These are phyloP conservation scores for Dryoscopus gambensis DNA, from an alignment of 2,113 vertebrate genomes.

Conservation along the genomic window DNA sequence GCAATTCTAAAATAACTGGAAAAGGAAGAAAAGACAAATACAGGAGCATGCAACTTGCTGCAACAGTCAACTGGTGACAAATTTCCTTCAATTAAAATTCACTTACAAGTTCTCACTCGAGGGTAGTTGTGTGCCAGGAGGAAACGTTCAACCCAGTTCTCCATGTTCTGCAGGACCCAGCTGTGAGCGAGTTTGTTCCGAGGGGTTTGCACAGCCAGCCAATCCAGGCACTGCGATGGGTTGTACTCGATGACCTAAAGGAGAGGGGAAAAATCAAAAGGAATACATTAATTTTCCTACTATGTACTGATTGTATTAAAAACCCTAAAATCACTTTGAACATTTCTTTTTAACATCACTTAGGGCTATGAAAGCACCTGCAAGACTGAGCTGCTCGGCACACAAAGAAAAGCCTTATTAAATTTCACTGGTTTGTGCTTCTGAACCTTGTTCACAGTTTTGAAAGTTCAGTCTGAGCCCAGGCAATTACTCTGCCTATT, in stretches of 20 bases:
- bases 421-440: background rate
- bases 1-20: background rate
- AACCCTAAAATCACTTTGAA: background rate
- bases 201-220: slow-evolving; percentile 96
- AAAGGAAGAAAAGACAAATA: background rate
- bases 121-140: slow-evolving; percentile 98
- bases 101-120: slow-evolving; percentile 96
- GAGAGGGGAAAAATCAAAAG: background rate
- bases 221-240: slow-evolving; percentile 97
- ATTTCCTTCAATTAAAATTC: background rate
- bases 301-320: background rate
- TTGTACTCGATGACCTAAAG: slow-evolving; percentile 96
- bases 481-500: background rate
- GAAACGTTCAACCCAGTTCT: slow-evolving; percentile 98
- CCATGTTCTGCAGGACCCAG: slow-evolving; percentile 99
- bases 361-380: background rate
- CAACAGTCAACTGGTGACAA: background rate
- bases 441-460: background rate
- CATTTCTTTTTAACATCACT: background rate
- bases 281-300: background rate
- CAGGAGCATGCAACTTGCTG: background rate
- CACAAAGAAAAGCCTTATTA: background rate
- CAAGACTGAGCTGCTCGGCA: background rate
- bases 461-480: background rate
- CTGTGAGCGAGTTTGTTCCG: slow-evolving; percentile 98